phyloP scores from a whole-genome alignment of 2,113 vertebrate genomes.

The Anhinga rufa region DNA sequence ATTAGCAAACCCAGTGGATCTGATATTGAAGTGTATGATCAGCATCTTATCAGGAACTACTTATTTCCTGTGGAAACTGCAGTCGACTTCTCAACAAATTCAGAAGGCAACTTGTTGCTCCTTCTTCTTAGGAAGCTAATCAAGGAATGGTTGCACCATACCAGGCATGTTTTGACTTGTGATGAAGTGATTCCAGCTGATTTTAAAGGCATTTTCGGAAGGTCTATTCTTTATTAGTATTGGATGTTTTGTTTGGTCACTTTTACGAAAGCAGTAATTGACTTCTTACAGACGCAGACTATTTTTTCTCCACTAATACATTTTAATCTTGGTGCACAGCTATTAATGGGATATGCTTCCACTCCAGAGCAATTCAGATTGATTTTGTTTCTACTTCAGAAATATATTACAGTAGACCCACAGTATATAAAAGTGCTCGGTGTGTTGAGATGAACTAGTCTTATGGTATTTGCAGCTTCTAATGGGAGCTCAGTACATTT shows the following conservation, averaged over 20 bases:
- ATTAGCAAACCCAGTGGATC: constrained; percentile 25
- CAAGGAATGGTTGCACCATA: not conserved
- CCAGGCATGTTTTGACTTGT: not conserved
- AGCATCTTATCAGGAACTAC: not conserved
- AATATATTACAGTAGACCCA: constrained; percentile 32
- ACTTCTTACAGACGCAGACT: not conserved
- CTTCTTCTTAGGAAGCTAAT: constrained; percentile 4
- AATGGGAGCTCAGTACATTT: constrained; percentile 36
- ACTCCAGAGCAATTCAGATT: constrained; percentile 43
- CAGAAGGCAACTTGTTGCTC: not conserved
- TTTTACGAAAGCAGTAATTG: constrained; percentile 21
- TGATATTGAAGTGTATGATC: not conserved
- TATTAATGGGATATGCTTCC: constrained; percentile 46
- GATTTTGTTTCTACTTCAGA: constrained; percentile 55
- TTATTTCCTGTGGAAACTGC: not conserved
- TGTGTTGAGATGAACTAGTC: constrained; percentile 23
- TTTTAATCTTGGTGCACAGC: constrained; percentile 36
- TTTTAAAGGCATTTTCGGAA: not conserved
- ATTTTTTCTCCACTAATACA: constrained; percentile 34
- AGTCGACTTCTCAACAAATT: not conserved
- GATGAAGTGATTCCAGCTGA: not conserved
- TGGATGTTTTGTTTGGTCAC: constrained; percentile 14
- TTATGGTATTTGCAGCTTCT: constrained; percentile 21
- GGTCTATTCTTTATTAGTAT: not conserved
- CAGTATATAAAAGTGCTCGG: constrained; percentile 42